Base-by-base conservation (phyloP, 2,113 vertebrate species). In the Neodontobutis hainanensis region DNA sequence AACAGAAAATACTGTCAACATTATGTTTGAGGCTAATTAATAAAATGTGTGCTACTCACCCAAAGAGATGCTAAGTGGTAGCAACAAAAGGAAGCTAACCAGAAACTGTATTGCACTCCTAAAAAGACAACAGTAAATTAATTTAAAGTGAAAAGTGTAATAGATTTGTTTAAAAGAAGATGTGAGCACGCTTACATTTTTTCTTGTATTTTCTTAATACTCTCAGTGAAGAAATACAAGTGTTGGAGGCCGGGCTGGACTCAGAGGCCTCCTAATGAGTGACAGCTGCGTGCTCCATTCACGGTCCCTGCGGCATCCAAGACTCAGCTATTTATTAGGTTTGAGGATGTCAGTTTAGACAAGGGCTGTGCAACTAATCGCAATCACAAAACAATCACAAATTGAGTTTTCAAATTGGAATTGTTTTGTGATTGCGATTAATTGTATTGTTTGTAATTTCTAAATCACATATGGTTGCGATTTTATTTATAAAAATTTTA, bases 211-310 rank as follows among this genome's bases (percentile, higher is more conserved):
- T 66, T 81, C 15, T 42, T 43, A 11, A 1, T 11, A 43, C 53
- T 49, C 70, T 11, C 49, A 52, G 36, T 42, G 10, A 60, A 56
- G 11, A 4, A 58, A 27, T 35, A 11, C 46, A 5, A 43, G 61
- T 56, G 70, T 62, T 73, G 5, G 34, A 12, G 7, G 46, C 12
- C 12, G 0, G 5, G 10, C 11, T 15, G 51, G n/a, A 32, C 11
- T 4, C 3, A 16, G 55, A 9, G 1, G 36, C 48, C 45, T 45
- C 9, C 70, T 85, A 75, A 90, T 88, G 44, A 83, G 58, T 1
- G 52, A 10, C 88, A 87, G 86, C 73, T 88, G 88, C 58, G 79
- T 3, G 51, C 35, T 43, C 65, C 59, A 40, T 40, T 47, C 51
- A 70, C 6, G 8, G 34, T 34, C 65, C 78, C 61, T 68, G 64